These are phyloP conservation scores for Cremastobaeus sp. DNA, from an alignment of 2,888 invertebrate genomes.

Conservation along the genomic window DNA sequence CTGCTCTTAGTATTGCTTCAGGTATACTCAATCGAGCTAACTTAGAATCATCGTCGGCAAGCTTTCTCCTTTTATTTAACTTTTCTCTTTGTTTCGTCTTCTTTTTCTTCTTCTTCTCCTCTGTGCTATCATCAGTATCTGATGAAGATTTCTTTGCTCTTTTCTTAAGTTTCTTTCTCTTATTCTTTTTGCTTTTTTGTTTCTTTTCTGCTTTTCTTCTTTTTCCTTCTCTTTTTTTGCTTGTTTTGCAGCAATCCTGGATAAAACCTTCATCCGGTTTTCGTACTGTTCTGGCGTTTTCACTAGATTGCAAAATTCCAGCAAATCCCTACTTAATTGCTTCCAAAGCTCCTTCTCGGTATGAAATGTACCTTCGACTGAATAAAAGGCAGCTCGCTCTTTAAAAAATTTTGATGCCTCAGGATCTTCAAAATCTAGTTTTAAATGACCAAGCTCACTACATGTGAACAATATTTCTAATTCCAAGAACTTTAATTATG, in stretches of 20 bases:
- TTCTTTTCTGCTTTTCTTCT: no score
- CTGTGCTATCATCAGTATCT: not conserved
- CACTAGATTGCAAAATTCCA: not conserved
- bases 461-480: no score
- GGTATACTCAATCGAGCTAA: not conserved
- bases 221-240: not conserved
- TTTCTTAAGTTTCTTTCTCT: not conserved
- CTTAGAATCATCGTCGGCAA: not conserved
- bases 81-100: not conserved
- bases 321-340: not conserved
- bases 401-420: not conserved
- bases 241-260: no score
- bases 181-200: no score
- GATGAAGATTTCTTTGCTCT: not conserved
- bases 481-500: no score
- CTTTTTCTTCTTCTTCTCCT: not conserved
- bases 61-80: not conserved
- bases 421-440: no score
- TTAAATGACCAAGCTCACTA: no score
- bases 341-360: not conserved
- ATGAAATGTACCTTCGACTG: not conserved
- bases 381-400: not conserved
- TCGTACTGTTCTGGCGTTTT: conserved; percentile 2
- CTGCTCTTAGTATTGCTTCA: not conserved
- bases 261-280: not conserved